phyloP scores from a whole-genome alignment of 2,888 invertebrate species.

The Marasmarcha lunaedactyla region DNA sequence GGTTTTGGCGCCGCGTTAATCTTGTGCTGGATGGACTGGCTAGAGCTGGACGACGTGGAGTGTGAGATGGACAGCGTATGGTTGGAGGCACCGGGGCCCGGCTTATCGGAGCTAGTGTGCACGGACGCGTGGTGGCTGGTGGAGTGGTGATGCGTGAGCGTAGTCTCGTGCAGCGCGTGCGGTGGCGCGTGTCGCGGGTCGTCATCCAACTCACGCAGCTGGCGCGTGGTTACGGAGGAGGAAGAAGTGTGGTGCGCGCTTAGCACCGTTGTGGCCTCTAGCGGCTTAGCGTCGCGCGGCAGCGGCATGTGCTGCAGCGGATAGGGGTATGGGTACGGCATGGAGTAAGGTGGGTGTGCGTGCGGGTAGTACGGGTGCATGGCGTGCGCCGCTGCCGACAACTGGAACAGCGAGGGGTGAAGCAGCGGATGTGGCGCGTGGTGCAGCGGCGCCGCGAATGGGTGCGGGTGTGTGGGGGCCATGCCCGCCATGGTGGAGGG shows the following conservation, averaged over 20 bases:
- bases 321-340: conserved; percentile 79
- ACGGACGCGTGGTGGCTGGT: conserved; percentile 75
- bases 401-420: conserved; percentile 72
- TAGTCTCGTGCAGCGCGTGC: conserved; percentile 74
- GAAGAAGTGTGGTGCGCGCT: conserved; percentile 79
- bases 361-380: conserved; percentile 80
- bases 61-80: conserved; percentile 76
- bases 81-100: conserved; percentile 61
- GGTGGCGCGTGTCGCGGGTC: conserved; percentile 57
- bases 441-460: conserved; percentile 76
- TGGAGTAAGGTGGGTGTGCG: conserved; percentile 77
- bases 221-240: conserved; percentile 77
- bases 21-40: conserved; percentile 74
- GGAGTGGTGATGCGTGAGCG: conserved; percentile 75
- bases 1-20: conserved; percentile 67
- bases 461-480: too few species aligned
- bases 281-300: conserved; percentile 68
- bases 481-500: conserved; percentile 74
- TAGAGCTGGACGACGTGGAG: conserved; percentile 75
- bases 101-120: conserved; percentile 74
- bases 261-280: conserved; percentile 75
- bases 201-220: conserved; percentile 69
- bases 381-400: conserved; percentile 73
- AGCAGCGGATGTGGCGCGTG: conserved; percentile 81
- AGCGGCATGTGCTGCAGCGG: conserved; percentile 81